A percentile compares a stretch with the other conserved stretches of the same genome.
phyloP scores from a whole-genome alignment of 2,888 invertebrate genomes.

The Habrosyne pyritoides region DNA sequence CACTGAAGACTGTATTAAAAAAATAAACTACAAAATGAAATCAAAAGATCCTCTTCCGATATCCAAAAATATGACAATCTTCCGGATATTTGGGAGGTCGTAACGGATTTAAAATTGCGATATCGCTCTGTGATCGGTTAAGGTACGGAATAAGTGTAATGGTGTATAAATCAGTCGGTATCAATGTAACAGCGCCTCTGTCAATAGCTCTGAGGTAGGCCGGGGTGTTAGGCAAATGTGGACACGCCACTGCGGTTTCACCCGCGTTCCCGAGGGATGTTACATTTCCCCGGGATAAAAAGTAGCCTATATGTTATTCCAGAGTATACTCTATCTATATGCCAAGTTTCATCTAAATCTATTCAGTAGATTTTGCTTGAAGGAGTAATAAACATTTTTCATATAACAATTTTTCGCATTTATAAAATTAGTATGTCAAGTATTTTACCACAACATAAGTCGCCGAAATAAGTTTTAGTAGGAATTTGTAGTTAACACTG shows the following conservation, averaged over 20 bases:
- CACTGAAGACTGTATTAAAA: not conserved
- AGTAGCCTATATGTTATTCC: too few relatives aligned
- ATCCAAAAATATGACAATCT: slow-evolving; percentile 22
- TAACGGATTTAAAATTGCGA: slow-evolving; percentile 65
- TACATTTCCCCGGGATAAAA: too few relatives aligned
- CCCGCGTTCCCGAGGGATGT: too few relatives aligned
- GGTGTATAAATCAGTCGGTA: slow-evolving; percentile 77
- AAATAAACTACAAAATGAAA: slow-evolving; percentile 8
- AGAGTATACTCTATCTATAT: too few relatives aligned
- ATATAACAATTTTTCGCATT: too few relatives aligned
- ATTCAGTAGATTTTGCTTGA: too few relatives aligned
- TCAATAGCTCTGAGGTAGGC: slow-evolving; percentile 71
- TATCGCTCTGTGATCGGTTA: slow-evolving; percentile 65
- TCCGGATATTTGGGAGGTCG: slow-evolving; percentile 35
- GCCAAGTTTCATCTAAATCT: too few relatives aligned
- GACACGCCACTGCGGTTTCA: slow-evolving; percentile 44
- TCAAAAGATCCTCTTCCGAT: slow-evolving; percentile 18
- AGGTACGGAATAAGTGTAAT: slow-evolving; percentile 70
- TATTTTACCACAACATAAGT: too few relatives aligned
- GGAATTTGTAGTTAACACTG: too few relatives aligned
- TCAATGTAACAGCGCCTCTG: slow-evolving; percentile 72
- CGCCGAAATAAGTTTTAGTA: too few relatives aligned
- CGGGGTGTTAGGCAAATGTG: slow-evolving; percentile 32
- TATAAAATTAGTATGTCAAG: too few relatives aligned
- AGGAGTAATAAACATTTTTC: too few relatives aligned